Percentiles rank a stretch among this genome's conserved stretches.
phyloP scores from a whole-genome alignment of 2,113 vertebrate species.

The Dasyornis broadbenti region DNA sequence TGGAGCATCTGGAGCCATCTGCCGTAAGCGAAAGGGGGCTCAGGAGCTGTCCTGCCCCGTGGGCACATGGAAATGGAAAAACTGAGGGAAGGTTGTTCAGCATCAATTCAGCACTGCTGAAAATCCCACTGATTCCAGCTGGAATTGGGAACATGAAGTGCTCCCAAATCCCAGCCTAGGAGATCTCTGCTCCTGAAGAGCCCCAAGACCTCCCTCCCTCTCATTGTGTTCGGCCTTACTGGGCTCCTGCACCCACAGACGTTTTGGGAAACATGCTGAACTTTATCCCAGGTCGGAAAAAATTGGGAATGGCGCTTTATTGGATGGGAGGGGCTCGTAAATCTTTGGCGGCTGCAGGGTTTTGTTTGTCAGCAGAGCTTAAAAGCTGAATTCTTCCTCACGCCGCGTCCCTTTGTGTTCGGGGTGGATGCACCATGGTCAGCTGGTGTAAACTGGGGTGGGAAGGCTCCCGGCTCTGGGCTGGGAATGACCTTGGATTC shows the following conservation, averaged over 20 bases:
- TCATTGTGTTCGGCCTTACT: background rate
- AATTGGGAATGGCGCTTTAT: rapidly evolving
- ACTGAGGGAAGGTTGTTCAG: background rate
- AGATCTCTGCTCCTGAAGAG: background rate
- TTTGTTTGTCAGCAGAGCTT: background rate
- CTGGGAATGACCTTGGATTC: background rate
- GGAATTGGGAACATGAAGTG: background rate
- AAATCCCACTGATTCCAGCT: background rate
- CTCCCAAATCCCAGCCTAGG: background rate
- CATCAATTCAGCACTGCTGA: background rate
- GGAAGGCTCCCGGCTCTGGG: background rate
- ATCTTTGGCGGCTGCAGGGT: background rate
- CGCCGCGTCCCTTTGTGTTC: background rate
- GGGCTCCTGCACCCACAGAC: background rate
- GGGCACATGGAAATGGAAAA: background rate
- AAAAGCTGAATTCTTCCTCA: background rate
- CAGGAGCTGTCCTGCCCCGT: background rate
- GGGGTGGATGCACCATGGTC: rapidly evolving
- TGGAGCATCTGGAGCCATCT: constrained; percentile 9
- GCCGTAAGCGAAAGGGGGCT: background rate
- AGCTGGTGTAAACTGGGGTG: background rate
- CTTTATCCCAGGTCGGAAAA: background rate
- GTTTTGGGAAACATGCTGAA: rapidly evolving
- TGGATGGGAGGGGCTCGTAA: background rate
- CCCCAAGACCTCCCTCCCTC: background rate